Evolutionary conservation across 2,888 invertebrate species (phyloP), one percentile per base, ranked within the genome.

Genomic region (Therioaphis trifolii): DNA sequence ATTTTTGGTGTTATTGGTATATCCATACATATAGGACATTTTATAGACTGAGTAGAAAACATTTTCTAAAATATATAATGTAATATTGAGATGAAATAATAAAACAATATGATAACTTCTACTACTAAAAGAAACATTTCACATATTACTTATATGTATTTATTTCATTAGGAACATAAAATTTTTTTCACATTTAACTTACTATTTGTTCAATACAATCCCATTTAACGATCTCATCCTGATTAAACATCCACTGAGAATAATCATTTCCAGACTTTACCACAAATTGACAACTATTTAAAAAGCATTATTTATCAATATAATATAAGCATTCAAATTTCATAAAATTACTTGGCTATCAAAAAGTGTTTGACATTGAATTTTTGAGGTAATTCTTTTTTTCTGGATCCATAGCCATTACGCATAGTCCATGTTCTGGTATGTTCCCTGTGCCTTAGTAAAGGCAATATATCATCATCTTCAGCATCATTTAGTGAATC

Each of bases 301-400:
- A 29, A 75, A 63, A 85, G 58, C 84, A 84, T 74, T 11, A 71
- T n/a, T 74, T n/a, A n/a, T 61, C 7, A 52, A 58, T 14, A 7
- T n/a, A n/a, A 43, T 46, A 40, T 82, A 52, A 15, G 11, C 15
- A 55, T 46, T 61, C 2, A 46, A 46, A 27, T 40, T 1, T 15
- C 14, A 61, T 63, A 46, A 69, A 88, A 92, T 91, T 90, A 97
- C 96, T 96, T 96, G 85, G 97, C 97, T 90, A 98, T 96, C 85
- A 98, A 90, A 89, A 95, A 98, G 87, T 96, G 94, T 88, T 98
- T 97, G 90, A 97, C 97, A 89, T 95, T 96, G 89, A 95, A 96
- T 88, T 93, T 94, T 87, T 93, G 93, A n/a, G 35, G 52, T n/a
- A 63, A 63, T 40, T 72, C 82, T 82, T 35, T 74, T 66, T 82